Conservation (phyloP, 2,888 invertebrate species). For the Pristionchus arcanus region DNA sequence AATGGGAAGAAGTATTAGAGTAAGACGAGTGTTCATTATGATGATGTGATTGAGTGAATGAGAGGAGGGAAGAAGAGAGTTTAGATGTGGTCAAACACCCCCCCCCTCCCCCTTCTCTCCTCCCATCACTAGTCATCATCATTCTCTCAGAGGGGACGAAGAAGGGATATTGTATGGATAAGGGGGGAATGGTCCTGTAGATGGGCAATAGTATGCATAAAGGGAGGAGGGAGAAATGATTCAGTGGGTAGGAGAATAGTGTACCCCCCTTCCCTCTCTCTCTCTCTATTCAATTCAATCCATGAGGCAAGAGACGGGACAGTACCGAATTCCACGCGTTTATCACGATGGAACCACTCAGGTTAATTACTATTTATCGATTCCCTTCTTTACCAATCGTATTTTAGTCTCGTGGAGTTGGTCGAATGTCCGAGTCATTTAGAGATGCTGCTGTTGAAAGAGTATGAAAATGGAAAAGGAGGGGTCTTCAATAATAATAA, state of each 20-base stretch:
- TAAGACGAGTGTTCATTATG: not conserved
- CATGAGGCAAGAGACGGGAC: conserved; percentile 16
- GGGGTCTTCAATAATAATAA: not conserved
- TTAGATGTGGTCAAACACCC: conserved; percentile 6
- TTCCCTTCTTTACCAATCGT: not conserved
- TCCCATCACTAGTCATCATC: conserved; percentile 10
- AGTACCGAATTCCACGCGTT: conserved; percentile 25
- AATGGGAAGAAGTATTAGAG: not conserved
- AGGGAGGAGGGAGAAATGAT: conserved; percentile 21
- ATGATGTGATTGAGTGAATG: conserved; percentile 31
- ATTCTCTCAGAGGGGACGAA: not conserved
- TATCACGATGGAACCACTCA: conserved; percentile 4
- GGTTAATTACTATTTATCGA: not conserved
- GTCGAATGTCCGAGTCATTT: conserved; percentile 31
- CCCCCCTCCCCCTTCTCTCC: not conserved
- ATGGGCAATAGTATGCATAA: conserved; percentile 28
- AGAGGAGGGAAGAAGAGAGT: not conserved
- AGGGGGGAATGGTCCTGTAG: conserved; percentile 13
- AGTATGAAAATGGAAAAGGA: not conserved
- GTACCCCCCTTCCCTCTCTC: not conserved
- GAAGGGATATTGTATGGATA: conserved; percentile 36
- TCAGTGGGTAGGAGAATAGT: conserved; percentile 18
- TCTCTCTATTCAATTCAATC: conserved; percentile 30
- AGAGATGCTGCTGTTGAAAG: conserved; percentile 47
- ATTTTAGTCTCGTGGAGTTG: conserved; percentile 32